Percentiles rank a stretch among this genome's conserved stretches.
Evolutionary conservation across 2,888 invertebrate genomes (phyloP).

Genomic region (Idaea straminata): DNA sequence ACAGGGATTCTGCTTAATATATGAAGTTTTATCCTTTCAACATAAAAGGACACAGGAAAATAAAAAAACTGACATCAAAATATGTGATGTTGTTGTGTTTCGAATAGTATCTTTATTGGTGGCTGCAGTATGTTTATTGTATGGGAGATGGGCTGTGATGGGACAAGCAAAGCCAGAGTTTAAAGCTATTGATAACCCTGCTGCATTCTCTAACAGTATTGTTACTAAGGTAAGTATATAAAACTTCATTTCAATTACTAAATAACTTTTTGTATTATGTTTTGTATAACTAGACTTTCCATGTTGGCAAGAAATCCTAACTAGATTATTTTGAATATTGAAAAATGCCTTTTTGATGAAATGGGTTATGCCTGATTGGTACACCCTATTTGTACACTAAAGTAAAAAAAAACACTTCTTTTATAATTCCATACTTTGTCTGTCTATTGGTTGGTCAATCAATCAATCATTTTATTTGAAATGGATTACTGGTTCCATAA

Average conservation of each 20-base stretch:
- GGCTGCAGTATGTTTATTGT: conserved; percentile 78
- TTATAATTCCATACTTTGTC: too few species aligned
- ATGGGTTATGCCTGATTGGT: too few species aligned
- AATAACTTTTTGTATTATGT: too few species aligned
- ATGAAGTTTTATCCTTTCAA: conserved; percentile 79
- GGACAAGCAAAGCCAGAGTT: conserved; percentile 89
- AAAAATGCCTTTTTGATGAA: too few species aligned
- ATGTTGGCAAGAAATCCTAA: too few species aligned
- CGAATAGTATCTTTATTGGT: conserved; percentile 75
- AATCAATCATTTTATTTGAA: too few species aligned
- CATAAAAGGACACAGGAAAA: conserved; percentile 22
- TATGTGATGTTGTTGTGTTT: conserved; percentile 39
- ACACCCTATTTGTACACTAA: too few species aligned
- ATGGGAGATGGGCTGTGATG: conserved; percentile 88
- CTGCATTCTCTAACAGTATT: conserved; percentile 86
- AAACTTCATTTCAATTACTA: not conserved
- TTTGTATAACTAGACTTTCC: too few species aligned
- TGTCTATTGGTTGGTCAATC: too few species aligned
- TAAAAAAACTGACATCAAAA: conserved; percentile 6
- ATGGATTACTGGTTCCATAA: too few species aligned
- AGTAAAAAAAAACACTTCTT: too few species aligned
- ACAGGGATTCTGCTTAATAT: conserved; percentile 83
- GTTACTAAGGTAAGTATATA: conserved; percentile 80
- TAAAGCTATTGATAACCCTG: conserved; percentile 94
- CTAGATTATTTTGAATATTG: too few species aligned